phyloP scores from a whole-genome alignment of 2,797 vertebrate species.

The Sebastes goodei region DNA sequence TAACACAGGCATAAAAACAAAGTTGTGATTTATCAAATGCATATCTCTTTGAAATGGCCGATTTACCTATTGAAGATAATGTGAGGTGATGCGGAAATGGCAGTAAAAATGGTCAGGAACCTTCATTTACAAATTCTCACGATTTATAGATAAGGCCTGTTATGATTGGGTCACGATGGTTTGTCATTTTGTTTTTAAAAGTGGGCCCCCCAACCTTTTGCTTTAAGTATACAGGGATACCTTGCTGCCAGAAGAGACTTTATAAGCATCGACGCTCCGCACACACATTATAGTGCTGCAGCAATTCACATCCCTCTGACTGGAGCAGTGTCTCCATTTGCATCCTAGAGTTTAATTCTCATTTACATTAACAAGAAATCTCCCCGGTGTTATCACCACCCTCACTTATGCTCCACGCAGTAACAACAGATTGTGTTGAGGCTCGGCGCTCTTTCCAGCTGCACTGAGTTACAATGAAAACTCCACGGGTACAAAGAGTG shows the following conservation, averaged over 20 bases:
- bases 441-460: conserved; percentile 44
- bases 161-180: no score
- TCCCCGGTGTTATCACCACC: background rate
- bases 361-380: background rate
- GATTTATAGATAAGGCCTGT: no score
- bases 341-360: background rate
- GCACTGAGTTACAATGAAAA: conserved; percentile 25
- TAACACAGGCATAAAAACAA: no score
- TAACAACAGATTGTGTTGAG: conserved; percentile 24
- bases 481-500: background rate
- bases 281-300: background rate
- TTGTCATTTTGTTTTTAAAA: no score
- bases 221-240: background rate
- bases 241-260: background rate
- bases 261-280: background rate
- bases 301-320: background rate
- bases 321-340: background rate
- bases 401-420: background rate
- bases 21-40: no score
- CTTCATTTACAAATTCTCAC: no score
- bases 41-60: no score
- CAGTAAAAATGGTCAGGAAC: no score
- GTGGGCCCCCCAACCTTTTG: background rate
- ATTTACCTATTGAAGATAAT: no score
- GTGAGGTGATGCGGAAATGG: no score